Percentiles rank a stretch among this genome's conserved stretches.
Conservation (phyloP, 2,888 invertebrate genomes). For the Morpho helenor region DNA sequence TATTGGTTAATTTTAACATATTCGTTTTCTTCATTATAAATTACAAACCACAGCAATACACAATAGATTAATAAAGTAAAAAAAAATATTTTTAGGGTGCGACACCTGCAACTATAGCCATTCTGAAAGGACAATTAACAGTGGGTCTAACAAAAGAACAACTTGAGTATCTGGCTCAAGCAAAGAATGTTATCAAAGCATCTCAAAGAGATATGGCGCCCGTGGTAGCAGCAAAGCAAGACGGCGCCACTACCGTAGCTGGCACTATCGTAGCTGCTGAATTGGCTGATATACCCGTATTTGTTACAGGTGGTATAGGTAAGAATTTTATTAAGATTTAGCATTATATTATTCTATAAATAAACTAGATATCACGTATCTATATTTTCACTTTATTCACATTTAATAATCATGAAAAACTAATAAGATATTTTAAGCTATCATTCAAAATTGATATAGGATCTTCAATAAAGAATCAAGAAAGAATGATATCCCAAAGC, state of each 20-base stretch:
- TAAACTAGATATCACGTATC: too few relatives aligned
- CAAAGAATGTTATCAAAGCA: constrained; percentile 84
- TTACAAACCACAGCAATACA: too few relatives aligned
- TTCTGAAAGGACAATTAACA: constrained; percentile 89
- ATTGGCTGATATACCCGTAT: constrained; percentile 89
- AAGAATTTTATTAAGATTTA: constrained; percentile 16
- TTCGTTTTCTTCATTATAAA: too few relatives aligned
- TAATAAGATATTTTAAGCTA: too few relatives aligned
- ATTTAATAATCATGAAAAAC: too few relatives aligned
- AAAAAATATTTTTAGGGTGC: constrained; percentile 80
- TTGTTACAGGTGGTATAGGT: constrained; percentile 94
- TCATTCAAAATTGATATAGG: too few relatives aligned
- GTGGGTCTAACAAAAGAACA: constrained; percentile 85
- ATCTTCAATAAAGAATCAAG: too few relatives aligned
- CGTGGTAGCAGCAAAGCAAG: constrained; percentile 82
- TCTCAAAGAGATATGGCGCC: constrained; percentile 92
- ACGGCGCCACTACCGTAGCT: constrained; percentile 97
- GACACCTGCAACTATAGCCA: constrained; percentile 94
- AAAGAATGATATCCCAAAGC: too few relatives aligned
- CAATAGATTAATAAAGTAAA: too few relatives aligned
- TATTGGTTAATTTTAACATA: too few relatives aligned
- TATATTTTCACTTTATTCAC: too few relatives aligned
- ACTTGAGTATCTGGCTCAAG: constrained; percentile 81
- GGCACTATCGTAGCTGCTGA: constrained; percentile 94
- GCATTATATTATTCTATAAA: too few relatives aligned